Evolutionary conservation across 2,797 vertebrate genomes (phyloP).

Genomic region (Hipposideros larvatus): DNA sequence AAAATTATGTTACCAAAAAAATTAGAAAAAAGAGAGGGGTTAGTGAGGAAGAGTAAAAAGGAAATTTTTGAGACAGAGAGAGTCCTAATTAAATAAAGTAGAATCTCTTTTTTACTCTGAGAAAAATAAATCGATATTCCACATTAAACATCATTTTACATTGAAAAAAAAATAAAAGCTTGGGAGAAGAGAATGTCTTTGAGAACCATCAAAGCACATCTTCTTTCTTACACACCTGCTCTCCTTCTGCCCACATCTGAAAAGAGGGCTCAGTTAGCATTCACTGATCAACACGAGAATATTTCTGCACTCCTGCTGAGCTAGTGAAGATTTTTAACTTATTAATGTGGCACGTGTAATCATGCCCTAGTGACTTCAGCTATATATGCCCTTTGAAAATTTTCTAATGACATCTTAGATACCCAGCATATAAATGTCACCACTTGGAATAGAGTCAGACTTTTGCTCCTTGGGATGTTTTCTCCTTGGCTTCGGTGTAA

Average conservation of each 20-base stretch:
- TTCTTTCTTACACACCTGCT: constrained; percentile 3
- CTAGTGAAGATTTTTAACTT: background rate
- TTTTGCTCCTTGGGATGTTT: constrained; percentile 50
- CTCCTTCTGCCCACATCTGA: background rate
- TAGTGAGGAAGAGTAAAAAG: background rate
- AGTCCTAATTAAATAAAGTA: constrained; percentile 35
- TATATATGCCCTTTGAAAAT: constrained; percentile 72
- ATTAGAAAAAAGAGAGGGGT: background rate
- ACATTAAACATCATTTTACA: background rate
- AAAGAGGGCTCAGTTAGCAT: constrained; percentile 15
- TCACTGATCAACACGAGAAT: background rate
- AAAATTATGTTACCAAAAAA: background rate
- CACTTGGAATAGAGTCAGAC: constrained; percentile 42
- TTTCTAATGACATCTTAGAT: constrained; percentile 32
- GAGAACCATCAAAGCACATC: constrained; percentile 28
- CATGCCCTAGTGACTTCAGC: constrained; percentile 41
- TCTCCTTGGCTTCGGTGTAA: constrained; percentile 23
- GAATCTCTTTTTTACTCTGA: constrained; percentile 17
- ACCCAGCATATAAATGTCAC: constrained; percentile 45
- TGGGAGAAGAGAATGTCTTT: background rate
- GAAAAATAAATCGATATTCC: constrained; percentile 2
- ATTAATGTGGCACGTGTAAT: constrained; percentile 23
- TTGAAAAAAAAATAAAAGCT: background rate
- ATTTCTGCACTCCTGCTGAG: constrained; percentile 44
- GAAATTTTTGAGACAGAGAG: constrained; percentile 35